Base-by-base conservation (phyloP, 2,797 vertebrate species). In the Anguilla anguilla region DNA sequence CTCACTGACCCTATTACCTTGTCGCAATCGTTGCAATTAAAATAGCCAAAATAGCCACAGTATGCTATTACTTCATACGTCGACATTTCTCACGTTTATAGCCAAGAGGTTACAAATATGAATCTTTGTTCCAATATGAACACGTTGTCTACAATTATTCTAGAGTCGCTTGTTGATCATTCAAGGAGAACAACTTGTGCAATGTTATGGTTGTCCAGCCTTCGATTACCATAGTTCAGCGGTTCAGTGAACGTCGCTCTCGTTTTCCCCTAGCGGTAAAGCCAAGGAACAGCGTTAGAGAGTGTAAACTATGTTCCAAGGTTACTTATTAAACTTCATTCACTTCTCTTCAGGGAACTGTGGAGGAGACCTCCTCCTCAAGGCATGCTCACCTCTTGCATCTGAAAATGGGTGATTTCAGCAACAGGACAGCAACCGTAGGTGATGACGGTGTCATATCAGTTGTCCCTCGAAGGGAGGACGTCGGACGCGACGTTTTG, bases 341-440 rank as follows among this genome's bases (percentile, higher is more conserved):
- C 87, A 89, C 91, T 90, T 89, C 92, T 89, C 89, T 88, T 91
- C 91, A 84, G 93, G 89, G 83, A 89, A 88, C 87, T 85, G 88
- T 53, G 87, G 91, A 88, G 88, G 91, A 86, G 89, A 59, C 22
- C 89, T 89, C 87, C 86, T 84, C 88, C 77, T 87, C 88, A 83
- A 94, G 95, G 94, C 92, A 96, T 96, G 96, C 95, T 85, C 89
- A 91, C 89, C 92, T 93, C 88, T 86, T 90, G 86, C 88, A 87
- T 93, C 93, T 91, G 86, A 90, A 84, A 93, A 96, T 97, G 96
- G 94, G 91, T 86, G 94, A 95, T 84, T 87, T 88, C 69, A 91
- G 89, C 51, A 64, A 87, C 84, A 85, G 84, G 79, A 91, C 35
- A 89, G 91, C 90, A 90, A 11, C 91, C 86, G 57, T 88, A 10